A percentile compares a stretch with the other conserved stretches of the same genome.
Conservation (phyloP, 2,113 vertebrate species). For the Peromyscus californicus region DNA sequence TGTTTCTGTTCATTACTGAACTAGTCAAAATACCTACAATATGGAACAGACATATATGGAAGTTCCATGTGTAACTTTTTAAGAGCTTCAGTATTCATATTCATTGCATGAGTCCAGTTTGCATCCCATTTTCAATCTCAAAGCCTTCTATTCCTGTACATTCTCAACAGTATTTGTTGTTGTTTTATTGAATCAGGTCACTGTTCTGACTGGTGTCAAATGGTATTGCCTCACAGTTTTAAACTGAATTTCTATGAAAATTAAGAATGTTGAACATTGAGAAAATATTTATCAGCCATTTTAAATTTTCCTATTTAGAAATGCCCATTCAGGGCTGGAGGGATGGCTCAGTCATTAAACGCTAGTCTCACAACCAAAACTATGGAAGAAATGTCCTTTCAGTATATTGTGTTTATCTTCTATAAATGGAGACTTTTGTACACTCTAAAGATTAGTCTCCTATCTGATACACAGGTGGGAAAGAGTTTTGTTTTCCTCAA, state of each 20-base stretch:
- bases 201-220: background rate
- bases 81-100: background rate
- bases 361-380: background rate
- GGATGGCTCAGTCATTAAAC: too few species aligned
- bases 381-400: background rate
- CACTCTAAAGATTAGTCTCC: background rate
- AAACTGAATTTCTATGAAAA: background rate
- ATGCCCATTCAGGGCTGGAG: too few species aligned
- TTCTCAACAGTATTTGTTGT: too few species aligned
- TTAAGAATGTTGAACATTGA: too few species aligned
- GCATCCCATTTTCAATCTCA: background rate
- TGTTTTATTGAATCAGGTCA: background rate
- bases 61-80: background rate
- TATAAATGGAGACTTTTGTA: too few species aligned
- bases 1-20: background rate
- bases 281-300: too few species aligned
- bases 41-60: background rate
- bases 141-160: accelerated
- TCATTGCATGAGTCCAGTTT: background rate
- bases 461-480: background rate
- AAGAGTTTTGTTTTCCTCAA: background rate
- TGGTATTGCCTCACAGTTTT: background rate
- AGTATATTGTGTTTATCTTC: background rate
- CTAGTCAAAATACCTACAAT: background rate
- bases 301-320: background rate